A percentile compares a stretch with the other conserved stretches of the same genome.
phyloP scores from a whole-genome alignment of 2,113 vertebrate species.

The Verasper variegatus region DNA sequence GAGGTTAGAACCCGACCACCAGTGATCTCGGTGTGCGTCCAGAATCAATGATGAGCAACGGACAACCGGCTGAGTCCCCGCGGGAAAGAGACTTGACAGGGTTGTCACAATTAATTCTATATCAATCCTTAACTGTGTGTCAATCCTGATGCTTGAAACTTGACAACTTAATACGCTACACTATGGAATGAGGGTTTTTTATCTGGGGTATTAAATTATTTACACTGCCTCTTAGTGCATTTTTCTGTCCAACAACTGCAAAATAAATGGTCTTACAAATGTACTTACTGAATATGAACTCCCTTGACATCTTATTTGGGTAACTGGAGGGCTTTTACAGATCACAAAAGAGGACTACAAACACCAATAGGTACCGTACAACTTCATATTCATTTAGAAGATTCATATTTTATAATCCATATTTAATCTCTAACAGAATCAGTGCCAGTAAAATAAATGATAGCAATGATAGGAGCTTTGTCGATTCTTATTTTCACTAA shows the following conservation, averaged over 20 bases:
- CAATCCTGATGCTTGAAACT: not conserved
- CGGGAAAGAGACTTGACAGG: not conserved
- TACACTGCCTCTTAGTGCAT: not conserved
- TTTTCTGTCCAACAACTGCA: not conserved
- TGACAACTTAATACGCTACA: not conserved
- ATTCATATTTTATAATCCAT: not conserved
- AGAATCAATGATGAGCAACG: conserved; percentile 12
- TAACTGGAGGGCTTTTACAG: not conserved
- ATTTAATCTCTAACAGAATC: not conserved
- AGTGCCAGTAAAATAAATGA: conserved; percentile 33
- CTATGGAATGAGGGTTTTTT: not conserved
- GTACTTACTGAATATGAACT: not conserved
- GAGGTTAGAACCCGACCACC: conserved; percentile 19
- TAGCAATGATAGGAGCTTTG: conserved; percentile 39
- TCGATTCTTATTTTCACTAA: conserved; percentile 58
- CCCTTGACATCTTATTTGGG: not conserved
- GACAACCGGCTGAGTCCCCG: not conserved
- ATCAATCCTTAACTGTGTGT: not conserved
- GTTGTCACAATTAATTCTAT: not conserved
- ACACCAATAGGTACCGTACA: not conserved
- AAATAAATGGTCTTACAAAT: not conserved
- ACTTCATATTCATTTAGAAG: not conserved
- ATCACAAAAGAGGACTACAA: not conserved
- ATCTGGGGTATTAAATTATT: not conserved
- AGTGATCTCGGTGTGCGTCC: not conserved